Percentiles rank a stretch among this genome's conserved stretches.
These are phyloP conservation scores for Sternarchorhynchus goeldii DNA, from an alignment of 2,797 vertebrate species.

Conservation along the genomic window DNA sequence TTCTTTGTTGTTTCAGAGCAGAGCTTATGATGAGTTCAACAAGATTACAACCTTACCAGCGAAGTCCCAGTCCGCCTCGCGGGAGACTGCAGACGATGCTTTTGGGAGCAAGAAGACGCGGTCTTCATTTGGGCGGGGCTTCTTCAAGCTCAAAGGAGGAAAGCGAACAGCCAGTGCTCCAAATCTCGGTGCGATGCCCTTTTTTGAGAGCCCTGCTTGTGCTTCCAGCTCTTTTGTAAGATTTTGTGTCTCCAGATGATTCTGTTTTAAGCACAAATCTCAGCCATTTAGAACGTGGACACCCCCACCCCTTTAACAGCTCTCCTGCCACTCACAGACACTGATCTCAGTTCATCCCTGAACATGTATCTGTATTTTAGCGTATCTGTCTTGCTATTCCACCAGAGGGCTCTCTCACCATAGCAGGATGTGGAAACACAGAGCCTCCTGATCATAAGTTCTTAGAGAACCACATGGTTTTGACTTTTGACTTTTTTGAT, in stretches of 20 bases:
- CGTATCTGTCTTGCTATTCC: constrained; percentile 26
- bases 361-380: constrained; percentile 62
- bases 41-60: constrained; percentile 80
- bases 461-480: constrained; percentile 30
- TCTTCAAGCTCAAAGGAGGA: constrained; percentile 92
- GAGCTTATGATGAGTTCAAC: constrained; percentile 66
- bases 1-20: constrained; percentile 67
- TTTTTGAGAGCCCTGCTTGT: constrained; percentile 12
- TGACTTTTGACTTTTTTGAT: constrained; percentile 10
- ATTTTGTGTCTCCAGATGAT: background rate
- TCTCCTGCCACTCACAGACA: too few species aligned
- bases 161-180: constrained; percentile 89
- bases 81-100: constrained; percentile 75
- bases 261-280: too few species aligned
- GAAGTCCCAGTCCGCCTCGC: constrained; percentile 69
- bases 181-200: constrained; percentile 87
- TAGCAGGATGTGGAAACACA: constrained; percentile 25
- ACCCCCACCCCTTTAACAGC: too few species aligned
- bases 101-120: constrained; percentile 91
- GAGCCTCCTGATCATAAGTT: constrained; percentile 28
- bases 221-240: background rate
- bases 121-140: constrained; percentile 93
- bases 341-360: background rate
- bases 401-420: background rate
- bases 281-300: too few species aligned